Base-by-base conservation (phyloP, 2,113 vertebrate species). In the Corynorhinus townsendii region DNA sequence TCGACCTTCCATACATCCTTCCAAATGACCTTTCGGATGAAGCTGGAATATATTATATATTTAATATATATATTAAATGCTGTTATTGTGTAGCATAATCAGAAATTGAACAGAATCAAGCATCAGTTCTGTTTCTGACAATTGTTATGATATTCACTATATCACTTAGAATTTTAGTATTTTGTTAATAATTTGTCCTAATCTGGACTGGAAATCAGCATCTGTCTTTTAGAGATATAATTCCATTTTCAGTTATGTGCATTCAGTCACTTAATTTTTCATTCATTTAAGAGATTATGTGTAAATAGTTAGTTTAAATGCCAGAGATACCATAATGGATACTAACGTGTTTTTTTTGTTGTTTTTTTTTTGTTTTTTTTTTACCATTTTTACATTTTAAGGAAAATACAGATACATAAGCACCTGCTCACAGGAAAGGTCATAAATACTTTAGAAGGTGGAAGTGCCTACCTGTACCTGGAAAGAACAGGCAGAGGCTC, bases 61-160 rank as follows among this genome's bases (percentile, higher is more conserved):
- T 52, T 52, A 52, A 52, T 52, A 52, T 54, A 52, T 52, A 52
- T 52, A 52, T 19, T 52, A 52, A 52, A 52, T 52, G 52, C 7
- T 54, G 19, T 19, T 7, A 54, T 22, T 54, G 52, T 86, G 30
- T 26, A 95, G 95, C 66, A 86, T 71, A 94, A 86, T 91, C 77
- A 91, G 49, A 91, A 91, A 96, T 73, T 89, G n/a, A 68, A 90
- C 59, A 91, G 15, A 92, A 62, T 92, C 40, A 49, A 68, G 91
- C 90, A 85, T 49, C 87, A 86, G 52, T 52, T 93, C 22, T 82
- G 5, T 81, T 86, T 91, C 54, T 64, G 33, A 66, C 11, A 56
- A 77, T 76, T 19, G 35, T 85, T 80, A 49, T 59, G 11, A 76
- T 72, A 73, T 66, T 66, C 40, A 45, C 76, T 93, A 54, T 76